Percentiles rank a stretch among this genome's conserved stretches.
These are phyloP conservation scores for Macrobrachium nipponense DNA, from an alignment of 1,140 invertebrate species.

Conservation along the genomic window DNA sequence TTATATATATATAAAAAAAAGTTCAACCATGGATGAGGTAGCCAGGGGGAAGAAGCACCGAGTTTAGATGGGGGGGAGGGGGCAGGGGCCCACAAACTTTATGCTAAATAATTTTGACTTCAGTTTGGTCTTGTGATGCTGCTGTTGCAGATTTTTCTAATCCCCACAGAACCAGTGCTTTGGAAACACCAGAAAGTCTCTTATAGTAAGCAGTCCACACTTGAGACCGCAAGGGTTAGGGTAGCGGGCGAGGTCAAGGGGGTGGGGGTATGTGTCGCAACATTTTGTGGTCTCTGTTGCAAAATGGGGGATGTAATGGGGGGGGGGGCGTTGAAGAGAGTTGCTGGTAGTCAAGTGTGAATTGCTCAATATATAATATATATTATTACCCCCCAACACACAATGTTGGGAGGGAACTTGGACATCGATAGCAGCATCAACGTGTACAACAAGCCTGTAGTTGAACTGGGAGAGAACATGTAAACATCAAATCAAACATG, in stretches of 20 bases:
- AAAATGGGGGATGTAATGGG: not conserved
- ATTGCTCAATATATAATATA: slow-evolving; percentile 17
- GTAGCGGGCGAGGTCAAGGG: too few relatives aligned
- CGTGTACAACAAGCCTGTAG: slow-evolving; percentile 61
- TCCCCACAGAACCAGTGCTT: slow-evolving; percentile 61
- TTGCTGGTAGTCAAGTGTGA: slow-evolving; percentile 31
- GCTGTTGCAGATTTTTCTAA: slow-evolving; percentile 41
- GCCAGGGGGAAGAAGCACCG: slow-evolving; percentile 40
- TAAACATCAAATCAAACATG: slow-evolving; percentile 62
- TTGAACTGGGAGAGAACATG: slow-evolving; percentile 62
- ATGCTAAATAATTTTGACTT: slow-evolving; percentile 61
- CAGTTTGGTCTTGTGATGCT: slow-evolving; percentile 60
- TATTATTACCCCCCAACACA: slow-evolving; percentile 19
- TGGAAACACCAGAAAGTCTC: slow-evolving; percentile 55
- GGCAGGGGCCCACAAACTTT: slow-evolving; percentile 57
- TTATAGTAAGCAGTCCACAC: slow-evolving; percentile 37
- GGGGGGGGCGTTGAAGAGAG: not conserved
- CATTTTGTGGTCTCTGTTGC: too few relatives aligned
- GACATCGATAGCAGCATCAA: slow-evolving; percentile 62
- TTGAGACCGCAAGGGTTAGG: slow-evolving; percentile 19
- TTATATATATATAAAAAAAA: too few relatives aligned
- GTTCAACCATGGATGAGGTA: slow-evolving; percentile 4
- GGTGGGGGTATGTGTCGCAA: too few relatives aligned
- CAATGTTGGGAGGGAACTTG: slow-evolving; percentile 34
- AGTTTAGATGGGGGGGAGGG: slow-evolving; percentile 42